phyloP scores from a whole-genome alignment of 2,888 invertebrate species.

The Hirtodrosophila cameraria region DNA sequence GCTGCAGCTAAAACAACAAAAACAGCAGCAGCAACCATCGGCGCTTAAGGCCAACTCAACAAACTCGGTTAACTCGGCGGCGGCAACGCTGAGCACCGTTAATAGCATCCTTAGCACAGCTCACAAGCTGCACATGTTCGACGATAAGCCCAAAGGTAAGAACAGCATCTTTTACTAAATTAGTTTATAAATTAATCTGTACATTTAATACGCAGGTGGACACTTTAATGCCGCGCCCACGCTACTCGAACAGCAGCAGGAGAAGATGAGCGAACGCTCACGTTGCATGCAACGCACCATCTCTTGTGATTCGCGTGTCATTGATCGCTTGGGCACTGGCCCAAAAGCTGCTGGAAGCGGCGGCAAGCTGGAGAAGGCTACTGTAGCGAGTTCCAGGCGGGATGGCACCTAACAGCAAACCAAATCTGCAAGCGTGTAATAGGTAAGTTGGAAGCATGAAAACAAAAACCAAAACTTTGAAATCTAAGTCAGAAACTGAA shows the following conservation, averaged over 20 bases:
- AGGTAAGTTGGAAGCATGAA: neutral
- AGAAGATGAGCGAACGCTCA: conserved; percentile 92
- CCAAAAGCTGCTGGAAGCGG: conserved; percentile 11
- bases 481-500: no score
- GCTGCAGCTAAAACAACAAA: conserved; percentile 29
- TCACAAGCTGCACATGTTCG: conserved; percentile 74
- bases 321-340: conserved; percentile 55
- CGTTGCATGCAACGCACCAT: conserved; percentile 71
- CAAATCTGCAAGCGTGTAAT: neutral
- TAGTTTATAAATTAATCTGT: neutral
- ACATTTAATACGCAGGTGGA: conserved; percentile 84
- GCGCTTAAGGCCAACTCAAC: conserved; percentile 30
- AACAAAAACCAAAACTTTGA: no score
- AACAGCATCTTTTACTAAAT: neutral
- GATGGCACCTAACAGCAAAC: conserved; percentile 42
- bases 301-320: conserved; percentile 70
- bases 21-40: conserved; percentile 12
- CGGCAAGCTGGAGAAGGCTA: conserved; percentile 37
- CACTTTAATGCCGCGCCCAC: conserved; percentile 94
- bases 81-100: conserved; percentile 61
- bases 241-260: conserved; percentile 92
- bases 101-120: conserved; percentile 67
- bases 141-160: conserved; percentile 77
- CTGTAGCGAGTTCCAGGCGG: conserved; percentile 36
- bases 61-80: conserved; percentile 38